Percentiles rank a stretch among this genome's conserved stretches.
Evolutionary conservation across 2,888 invertebrate genomes (phyloP).

Genomic region (Cyaniris semiargus): DNA sequence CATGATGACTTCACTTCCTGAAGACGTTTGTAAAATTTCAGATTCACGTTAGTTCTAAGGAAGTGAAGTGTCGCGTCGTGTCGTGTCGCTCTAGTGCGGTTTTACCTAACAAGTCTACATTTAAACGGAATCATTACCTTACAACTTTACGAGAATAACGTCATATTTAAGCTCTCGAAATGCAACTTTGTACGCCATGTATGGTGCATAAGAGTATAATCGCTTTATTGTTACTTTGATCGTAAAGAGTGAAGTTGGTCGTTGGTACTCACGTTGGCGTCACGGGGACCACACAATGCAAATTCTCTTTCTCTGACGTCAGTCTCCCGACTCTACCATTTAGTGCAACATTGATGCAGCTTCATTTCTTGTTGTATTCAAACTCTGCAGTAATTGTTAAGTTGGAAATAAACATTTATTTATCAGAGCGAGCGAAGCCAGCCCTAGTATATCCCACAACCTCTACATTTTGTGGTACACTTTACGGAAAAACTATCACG

Average conservation of each 20-base stretch:
- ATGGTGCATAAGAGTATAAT: neutral
- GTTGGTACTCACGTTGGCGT: neutral
- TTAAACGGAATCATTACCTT: neutral
- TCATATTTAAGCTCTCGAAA: neutral
- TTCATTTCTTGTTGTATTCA: neutral
- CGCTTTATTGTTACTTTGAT: neutral
- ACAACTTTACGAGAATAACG: neutral
- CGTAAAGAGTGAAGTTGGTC: neutral
- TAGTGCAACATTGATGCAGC: neutral
- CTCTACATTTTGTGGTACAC: no score
- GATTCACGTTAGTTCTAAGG: no score
- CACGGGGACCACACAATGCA: slow-evolving; percentile 19
- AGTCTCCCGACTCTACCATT: neutral
- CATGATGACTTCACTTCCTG: no score
- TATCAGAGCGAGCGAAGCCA: no score
- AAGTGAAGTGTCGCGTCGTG: no score
- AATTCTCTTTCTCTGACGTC: slow-evolving; percentile 17
- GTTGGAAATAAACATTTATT: no score
- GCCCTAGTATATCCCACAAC: no score
- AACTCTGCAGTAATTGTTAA: no score
- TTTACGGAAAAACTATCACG: no score
- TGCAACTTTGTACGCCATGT: neutral
- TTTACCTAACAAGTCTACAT: neutral
- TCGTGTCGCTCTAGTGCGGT: no score
- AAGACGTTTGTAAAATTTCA: no score